Evolutionary conservation across 2,797 vertebrate genomes (phyloP).

Genomic region (Champsocephalus esox): DNA sequence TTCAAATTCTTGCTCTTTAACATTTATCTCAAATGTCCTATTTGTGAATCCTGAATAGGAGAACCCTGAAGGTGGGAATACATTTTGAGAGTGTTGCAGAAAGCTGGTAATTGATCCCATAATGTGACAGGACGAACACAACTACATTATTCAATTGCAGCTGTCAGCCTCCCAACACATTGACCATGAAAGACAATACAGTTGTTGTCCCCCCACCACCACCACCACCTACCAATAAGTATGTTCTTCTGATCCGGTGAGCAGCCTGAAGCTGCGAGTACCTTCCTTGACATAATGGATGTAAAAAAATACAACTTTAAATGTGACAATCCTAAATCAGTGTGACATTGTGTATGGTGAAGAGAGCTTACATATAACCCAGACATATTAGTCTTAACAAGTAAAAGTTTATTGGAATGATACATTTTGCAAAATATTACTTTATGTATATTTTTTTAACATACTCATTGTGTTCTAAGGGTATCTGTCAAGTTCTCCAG

Average conservation of each 20-base stretch:
- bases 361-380: slow-evolving; percentile 58
- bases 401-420: slow-evolving; percentile 93
- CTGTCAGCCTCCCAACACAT: slow-evolving; percentile 32
- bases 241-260: slow-evolving; percentile 16
- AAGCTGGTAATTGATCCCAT: slow-evolving; percentile 49
- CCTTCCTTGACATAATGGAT: slow-evolving; percentile 14
- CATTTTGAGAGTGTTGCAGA: slow-evolving; percentile 30
- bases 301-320: background rate
- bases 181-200: slow-evolving; percentile 26
- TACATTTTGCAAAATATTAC: slow-evolving; percentile 93
- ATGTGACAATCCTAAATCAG: background rate
- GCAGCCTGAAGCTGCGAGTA: background rate
- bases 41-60: background rate
- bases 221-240: slow-evolving; percentile 26
- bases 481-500: slow-evolving; percentile 89
- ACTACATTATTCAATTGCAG: slow-evolving; percentile 60
- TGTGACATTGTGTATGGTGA: slow-evolving; percentile 18
- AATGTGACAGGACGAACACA: slow-evolving; percentile 58
- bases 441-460: slow-evolving; percentile 86
- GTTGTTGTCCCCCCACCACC: too few species aligned
- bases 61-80: slow-evolving; percentile 11
- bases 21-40: background rate
- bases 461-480: slow-evolving; percentile 89
- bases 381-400: slow-evolving; percentile 87
- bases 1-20: background rate